Percentiles rank a stretch among this genome's conserved stretches.
Conservation (phyloP, 2,797 vertebrate species). For the Bovichtus variegatus region DNA sequence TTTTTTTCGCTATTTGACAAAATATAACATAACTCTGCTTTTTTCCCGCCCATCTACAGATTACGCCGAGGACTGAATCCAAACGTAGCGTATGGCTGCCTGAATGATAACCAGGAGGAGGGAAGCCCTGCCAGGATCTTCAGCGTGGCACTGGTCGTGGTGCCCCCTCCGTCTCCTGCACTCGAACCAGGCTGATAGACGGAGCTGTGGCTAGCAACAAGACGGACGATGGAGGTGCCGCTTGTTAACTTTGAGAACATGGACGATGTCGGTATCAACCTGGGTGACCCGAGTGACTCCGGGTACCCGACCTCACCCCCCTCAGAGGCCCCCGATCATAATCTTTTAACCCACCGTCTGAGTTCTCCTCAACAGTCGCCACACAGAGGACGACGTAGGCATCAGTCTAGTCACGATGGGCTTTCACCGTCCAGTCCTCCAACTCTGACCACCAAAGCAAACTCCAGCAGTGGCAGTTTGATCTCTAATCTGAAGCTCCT, state of each 20-base stretch:
- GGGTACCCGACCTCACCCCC: slow-evolving; percentile 88
- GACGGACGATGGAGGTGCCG: slow-evolving; percentile 93
- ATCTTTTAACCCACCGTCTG: slow-evolving; percentile 68
- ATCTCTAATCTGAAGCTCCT: slow-evolving; percentile 92
- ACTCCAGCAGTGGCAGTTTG: slow-evolving; percentile 88
- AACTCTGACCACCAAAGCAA: slow-evolving; percentile 83
- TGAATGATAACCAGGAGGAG: slow-evolving; percentile 74
- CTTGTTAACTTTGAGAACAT: slow-evolving; percentile 94
- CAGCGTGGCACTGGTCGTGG: slow-evolving; percentile 59
- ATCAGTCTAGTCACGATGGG: slow-evolving; percentile 65
- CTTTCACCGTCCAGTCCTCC: slow-evolving; percentile 74
- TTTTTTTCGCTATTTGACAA: slow-evolving; percentile 54
- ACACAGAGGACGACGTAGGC: slow-evolving; percentile 63
- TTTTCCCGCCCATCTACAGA: slow-evolving; percentile 71
- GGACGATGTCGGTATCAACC: slow-evolving; percentile 89
- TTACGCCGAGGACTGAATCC: slow-evolving; percentile 52
- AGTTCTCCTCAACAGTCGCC: slow-evolving; percentile 80
- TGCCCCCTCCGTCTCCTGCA: slow-evolving; percentile 67
- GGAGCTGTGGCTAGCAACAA: slow-evolving; percentile 82
- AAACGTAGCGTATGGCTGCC: slow-evolving; percentile 45
- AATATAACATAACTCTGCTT: slow-evolving; percentile 48
- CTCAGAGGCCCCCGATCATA: slow-evolving; percentile 81
- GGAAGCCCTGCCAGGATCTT: slow-evolving; percentile 58
- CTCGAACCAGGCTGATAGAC: slow-evolving; percentile 62
- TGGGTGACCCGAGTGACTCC: slow-evolving; percentile 89